These are phyloP conservation scores for Tonatia bakeri DNA, from an alignment of 2,113 vertebrate genomes.

Conservation along the genomic window DNA sequence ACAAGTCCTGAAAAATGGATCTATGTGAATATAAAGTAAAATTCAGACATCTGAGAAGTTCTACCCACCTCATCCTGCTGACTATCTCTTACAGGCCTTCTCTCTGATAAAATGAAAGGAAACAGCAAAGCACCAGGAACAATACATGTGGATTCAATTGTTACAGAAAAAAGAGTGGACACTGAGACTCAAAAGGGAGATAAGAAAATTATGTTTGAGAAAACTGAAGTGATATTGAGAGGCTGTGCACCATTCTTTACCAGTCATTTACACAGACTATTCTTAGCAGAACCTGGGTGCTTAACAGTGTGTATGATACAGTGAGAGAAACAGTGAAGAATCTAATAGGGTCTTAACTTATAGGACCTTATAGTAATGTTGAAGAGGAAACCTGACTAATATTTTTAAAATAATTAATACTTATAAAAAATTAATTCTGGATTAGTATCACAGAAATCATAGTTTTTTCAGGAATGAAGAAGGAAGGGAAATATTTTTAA, in stretches of 20 bases:
- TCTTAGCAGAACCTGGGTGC: background rate
- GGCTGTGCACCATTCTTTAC: background rate
- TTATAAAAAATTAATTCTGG: background rate
- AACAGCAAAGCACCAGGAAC: background rate
- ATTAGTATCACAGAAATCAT: background rate
- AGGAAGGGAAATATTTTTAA: background rate
- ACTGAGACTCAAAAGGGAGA: background rate
- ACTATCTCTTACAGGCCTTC: background rate
- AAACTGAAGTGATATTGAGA: background rate
- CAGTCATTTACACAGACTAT: background rate
- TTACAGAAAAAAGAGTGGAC: background rate
- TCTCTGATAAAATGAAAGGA: constrained; percentile 40
- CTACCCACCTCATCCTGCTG: background rate
- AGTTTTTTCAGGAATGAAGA: background rate
- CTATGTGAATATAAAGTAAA: background rate
- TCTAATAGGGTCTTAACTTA: background rate
- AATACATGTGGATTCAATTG: background rate
- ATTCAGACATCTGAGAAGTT: background rate
- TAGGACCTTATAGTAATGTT: background rate
- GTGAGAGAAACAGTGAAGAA: background rate
- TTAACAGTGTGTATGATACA: background rate
- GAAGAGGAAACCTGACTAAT: background rate
- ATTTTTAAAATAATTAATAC: background rate
- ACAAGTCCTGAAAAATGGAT: background rate
- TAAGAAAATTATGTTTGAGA: background rate